These are phyloP conservation scores for Ceratina australensis DNA, from an alignment of 1,140 invertebrate species.

Conservation along the genomic window DNA sequence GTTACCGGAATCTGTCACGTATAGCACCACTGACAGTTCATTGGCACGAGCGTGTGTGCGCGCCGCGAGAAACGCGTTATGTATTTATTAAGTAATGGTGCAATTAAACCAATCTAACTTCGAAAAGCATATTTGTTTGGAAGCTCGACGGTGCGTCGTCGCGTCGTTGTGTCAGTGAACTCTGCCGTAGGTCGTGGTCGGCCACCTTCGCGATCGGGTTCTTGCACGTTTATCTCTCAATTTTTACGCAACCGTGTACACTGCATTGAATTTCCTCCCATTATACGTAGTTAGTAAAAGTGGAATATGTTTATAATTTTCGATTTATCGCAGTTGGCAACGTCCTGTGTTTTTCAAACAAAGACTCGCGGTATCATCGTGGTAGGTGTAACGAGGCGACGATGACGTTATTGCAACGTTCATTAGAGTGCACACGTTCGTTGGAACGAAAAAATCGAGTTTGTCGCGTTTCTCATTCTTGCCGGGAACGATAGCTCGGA, in stretches of 20 bases:
- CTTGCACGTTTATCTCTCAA: slow-evolving; percentile 11
- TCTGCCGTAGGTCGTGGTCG: slow-evolving; percentile 58
- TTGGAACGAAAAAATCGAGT: slow-evolving; percentile 37
- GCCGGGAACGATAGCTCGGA: too few species aligned
- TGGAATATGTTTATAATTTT: slow-evolving; percentile 12
- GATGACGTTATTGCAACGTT: slow-evolving; percentile 52
- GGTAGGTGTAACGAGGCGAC: slow-evolving; percentile 15
- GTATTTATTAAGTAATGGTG: slow-evolving; percentile 52
- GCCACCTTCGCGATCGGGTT: slow-evolving; percentile 22
- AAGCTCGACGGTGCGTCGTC: slow-evolving; percentile 23
- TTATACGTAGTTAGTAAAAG: too few species aligned
- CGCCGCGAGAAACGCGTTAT: slow-evolving; percentile 56
- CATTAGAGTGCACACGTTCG: slow-evolving; percentile 24
- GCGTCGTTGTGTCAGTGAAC: slow-evolving; percentile 27
- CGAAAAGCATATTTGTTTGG: slow-evolving; percentile 52
- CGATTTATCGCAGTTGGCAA: neutral
- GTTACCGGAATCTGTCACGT: slow-evolving; percentile 47
- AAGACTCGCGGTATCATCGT: slow-evolving; percentile 16
- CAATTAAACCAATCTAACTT: slow-evolving; percentile 65
- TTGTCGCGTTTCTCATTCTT: slow-evolving; percentile 31
- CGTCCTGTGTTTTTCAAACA: slow-evolving; percentile 36
- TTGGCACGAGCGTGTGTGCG: slow-evolving; percentile 63
- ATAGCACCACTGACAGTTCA: slow-evolving; percentile 59
- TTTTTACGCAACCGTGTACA: too few species aligned
- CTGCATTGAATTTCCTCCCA: too few species aligned